These are phyloP conservation scores for Tauraco hartlaubi DNA, from an alignment of 2,797 vertebrate species.

Conservation along the genomic window DNA sequence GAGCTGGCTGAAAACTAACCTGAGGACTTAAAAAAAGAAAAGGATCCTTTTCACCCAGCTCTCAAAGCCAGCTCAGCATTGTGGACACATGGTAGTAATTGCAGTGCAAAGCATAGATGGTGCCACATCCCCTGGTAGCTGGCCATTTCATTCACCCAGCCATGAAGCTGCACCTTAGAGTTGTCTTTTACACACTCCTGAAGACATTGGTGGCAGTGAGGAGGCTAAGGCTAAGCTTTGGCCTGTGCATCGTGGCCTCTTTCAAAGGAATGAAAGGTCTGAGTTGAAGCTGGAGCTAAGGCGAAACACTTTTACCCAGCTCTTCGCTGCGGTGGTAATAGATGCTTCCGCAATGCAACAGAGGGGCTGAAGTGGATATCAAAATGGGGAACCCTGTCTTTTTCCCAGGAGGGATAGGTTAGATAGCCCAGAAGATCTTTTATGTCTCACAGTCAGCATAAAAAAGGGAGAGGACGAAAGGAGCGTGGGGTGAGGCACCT, in stretches of 20 bases:
- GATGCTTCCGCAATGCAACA: not conserved
- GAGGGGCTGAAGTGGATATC: not conserved
- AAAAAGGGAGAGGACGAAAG: not conserved
- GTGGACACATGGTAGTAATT: not conserved
- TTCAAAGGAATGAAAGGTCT: not conserved
- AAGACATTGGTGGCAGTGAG: not conserved
- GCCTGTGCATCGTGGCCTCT: not conserved
- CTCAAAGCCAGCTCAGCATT: not conserved
- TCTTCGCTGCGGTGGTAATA: not conserved
- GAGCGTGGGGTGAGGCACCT: not conserved
- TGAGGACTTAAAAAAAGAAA: not conserved
- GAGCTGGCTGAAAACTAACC: not conserved
- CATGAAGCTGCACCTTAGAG: not conserved
- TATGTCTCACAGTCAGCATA: not conserved
- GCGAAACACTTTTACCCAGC: not conserved
- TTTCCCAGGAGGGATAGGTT: not conserved
- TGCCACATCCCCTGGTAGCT: not conserved
- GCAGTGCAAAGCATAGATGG: not conserved
- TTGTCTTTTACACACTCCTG: not conserved
- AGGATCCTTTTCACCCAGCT: not conserved
- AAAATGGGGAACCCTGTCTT: not conserved
- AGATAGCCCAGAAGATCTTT: not conserved
- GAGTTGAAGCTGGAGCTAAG: not conserved
- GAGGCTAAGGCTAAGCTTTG: not conserved
- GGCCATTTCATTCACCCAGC: not conserved